Evolutionary conservation across 2,888 invertebrate species (phyloP).

Genomic region (Nezara viridula): DNA sequence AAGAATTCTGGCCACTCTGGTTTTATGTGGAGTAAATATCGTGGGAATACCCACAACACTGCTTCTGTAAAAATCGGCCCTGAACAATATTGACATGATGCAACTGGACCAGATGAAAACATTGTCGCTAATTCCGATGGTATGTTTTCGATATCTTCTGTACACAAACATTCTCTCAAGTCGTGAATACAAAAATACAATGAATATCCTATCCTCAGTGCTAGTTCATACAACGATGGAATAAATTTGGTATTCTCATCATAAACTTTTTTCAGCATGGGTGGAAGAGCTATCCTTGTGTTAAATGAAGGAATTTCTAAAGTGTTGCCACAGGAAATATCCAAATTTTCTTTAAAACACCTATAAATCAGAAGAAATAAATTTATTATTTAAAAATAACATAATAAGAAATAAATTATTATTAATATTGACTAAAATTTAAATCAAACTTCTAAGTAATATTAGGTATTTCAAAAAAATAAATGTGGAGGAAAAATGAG

Average conservation of each 20-base stretch:
- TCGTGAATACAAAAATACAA: conserved; percentile 27
- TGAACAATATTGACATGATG: conserved; percentile 57
- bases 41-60: conserved; percentile 57
- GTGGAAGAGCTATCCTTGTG: conserved; percentile 45
- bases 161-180: conserved; percentile 38
- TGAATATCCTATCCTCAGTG: conserved; percentile 54
- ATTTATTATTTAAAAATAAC: too few relatives aligned
- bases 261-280: conserved; percentile 29
- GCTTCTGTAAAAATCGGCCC: conserved; percentile 61
- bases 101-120: conserved; percentile 56
- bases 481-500: not conserved
- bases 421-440: not conserved
- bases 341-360: conserved; percentile 36
- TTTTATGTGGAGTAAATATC: conserved; percentile 47
- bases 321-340: not conserved
- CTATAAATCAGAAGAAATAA: conserved; percentile 7
- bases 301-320: conserved; percentile 50
- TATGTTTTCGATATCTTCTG: conserved; percentile 46
- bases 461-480: not conserved
- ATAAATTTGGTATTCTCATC: conserved; percentile 49
- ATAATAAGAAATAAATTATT: not conserved
- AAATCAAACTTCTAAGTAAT: not conserved
- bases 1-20: conserved; percentile 42
- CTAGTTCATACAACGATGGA: conserved; percentile 60
- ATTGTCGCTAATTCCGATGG: conserved; percentile 53